Evolutionary conservation across 1,140 invertebrate genomes (phyloP), one percentile per base, ranked within the genome.

Genomic region (Agrilus planipennis): DNA sequence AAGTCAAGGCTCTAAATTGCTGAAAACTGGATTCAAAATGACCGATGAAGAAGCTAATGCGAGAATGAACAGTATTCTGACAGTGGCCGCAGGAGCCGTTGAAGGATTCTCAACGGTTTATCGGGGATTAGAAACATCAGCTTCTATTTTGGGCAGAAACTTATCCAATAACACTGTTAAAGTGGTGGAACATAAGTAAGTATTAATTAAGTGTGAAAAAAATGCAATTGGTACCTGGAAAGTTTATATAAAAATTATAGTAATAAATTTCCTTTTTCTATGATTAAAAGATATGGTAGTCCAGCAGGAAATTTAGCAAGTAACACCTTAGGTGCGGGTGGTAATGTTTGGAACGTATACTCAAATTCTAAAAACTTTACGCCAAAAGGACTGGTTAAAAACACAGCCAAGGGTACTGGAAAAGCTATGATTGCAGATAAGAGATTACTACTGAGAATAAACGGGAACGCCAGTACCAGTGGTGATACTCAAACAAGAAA

Each of bases 61-160:
- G 31, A 75, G 68, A 49, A 62, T 83, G 46, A 70, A 73, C 42
- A 68, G 70, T 23, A 71, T 76, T 1, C 40, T 82, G 31, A 77
- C 75, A 18, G 76, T 83, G 1, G 75, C 79, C 3, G 72, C 75
- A 11, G 76, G 77, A 4, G 77, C 78, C 22, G 64, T 82, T 4
- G 70, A 75, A 55, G 79, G 79, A 3, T 77, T 83, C 52, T 68
- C 66, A 4, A 80, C 77, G 7, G 65, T 84, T 5, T 81, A 79
- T 47, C 58, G 69, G 50, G 77, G 35, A 47, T 47, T 84, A n/a
- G 79, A 84, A 51, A 58, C 64, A 39, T 77, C 80, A 9, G 79
- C 77, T 5, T 66, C 63, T 35, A 71, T 76, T 25, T 56, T 84
- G 32, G 79, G 74, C 5, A 64, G 49, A 30, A 77, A 67, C 54